Base-by-base conservation (phyloP, 2,797 vertebrate genomes). In the Nyctibius grandis region DNA sequence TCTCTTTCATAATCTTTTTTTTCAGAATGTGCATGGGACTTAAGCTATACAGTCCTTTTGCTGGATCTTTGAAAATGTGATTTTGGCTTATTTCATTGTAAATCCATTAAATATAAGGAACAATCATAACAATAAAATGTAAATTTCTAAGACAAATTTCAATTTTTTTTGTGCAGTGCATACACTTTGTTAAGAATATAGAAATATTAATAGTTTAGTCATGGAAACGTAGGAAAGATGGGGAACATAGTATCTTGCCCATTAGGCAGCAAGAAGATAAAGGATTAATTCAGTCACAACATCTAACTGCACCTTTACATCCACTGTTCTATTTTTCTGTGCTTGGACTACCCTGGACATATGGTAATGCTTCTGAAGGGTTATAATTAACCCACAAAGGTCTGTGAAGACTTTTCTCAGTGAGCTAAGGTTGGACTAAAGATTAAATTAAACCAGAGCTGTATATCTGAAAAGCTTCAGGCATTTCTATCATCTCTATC, bases 341-440 rank as follows among this genome's bases (percentile, higher is more conserved):
- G 11, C 57, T 84, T 65, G 33, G 20, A 42, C 68, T 68, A 45
- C 31, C 45, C 33, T 50, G 57, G 42, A 83, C 31, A 60, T 44
- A 67, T 42, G n/a, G 60, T 45, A 83, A 83, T 34, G 45, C 15
- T 91, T 91, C 61, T 68, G 42, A 80, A 89, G 23, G 56, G 6
- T 70, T 85, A 65, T 50, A 73, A 80, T 89, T 75, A 80, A 2
- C 42, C 68, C 9, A 51, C 6, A 85, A 64, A 89, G 3, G 31
- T 70, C 93, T 92, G 56, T n/a, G 87, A 80, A 69, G 42, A 26
- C 14, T 88, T 76, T 69, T 74, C 11, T 80, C 12, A 36, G 26
- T 89, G 26, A 92, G 11, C 2, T 83, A n/a, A 69, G 5, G 2
- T 60, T 85, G 21, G 40, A 72, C 51, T 63, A 54, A 86, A 91